These are phyloP conservation scores for Gerris lacustris DNA, from an alignment of 2,888 invertebrate genomes.

Conservation along the genomic window DNA sequence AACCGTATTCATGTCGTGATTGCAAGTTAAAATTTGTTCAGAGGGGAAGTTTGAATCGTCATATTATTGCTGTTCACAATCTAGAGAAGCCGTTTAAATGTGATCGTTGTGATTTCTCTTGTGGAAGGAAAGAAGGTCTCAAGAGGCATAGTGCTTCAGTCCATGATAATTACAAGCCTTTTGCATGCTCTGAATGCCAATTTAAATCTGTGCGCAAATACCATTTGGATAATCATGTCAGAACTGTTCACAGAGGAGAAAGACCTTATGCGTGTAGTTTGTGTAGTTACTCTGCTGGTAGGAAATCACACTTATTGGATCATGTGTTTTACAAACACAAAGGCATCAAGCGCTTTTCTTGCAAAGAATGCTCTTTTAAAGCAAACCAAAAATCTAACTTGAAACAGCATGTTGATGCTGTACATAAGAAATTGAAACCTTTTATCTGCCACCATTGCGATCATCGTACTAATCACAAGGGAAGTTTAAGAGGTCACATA, in stretches of 20 bases:
- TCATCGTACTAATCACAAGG: not conserved
- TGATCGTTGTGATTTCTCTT: slow-evolving; percentile 12
- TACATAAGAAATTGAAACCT: not conserved
- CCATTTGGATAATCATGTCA: not conserved
- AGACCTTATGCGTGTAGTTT: not conserved
- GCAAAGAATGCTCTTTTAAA: not conserved
- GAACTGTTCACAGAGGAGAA: not conserved
- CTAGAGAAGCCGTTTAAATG: slow-evolving; percentile 17
- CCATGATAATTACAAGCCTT: not conserved
- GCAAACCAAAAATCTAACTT: not conserved
- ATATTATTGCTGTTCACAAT: slow-evolving; percentile 16
- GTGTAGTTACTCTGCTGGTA: not conserved
- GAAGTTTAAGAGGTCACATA: not conserved
- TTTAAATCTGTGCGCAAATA: not conserved
- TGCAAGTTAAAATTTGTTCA: slow-evolving; percentile 19
- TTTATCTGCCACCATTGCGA: not conserved
- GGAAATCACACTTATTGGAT: not conserved
- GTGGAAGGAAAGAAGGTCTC: not conserved
- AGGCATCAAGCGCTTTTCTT: not conserved
- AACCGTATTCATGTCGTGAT: slow-evolving; percentile 17
- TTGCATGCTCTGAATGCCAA: not conserved
- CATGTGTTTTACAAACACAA: not conserved
- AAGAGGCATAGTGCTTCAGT: not conserved
- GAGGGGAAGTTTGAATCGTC: slow-evolving; percentile 17
- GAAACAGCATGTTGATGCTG: not conserved